phyloP scores from a whole-genome alignment of 2,888 invertebrate species.

The Tetragonisca angustula region DNA sequence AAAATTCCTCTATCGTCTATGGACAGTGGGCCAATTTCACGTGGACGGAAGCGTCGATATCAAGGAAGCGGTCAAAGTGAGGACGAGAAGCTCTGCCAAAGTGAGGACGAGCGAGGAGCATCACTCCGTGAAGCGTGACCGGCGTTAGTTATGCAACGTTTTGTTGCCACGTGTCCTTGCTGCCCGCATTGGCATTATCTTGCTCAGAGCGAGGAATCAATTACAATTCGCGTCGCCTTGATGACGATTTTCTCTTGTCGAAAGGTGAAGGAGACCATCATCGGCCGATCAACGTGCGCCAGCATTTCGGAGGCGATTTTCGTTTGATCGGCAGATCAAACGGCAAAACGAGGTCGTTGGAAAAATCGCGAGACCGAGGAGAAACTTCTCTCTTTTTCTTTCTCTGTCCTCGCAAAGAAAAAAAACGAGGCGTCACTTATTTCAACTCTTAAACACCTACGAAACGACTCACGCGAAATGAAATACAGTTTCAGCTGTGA shows the following conservation, averaged over 20 bases:
- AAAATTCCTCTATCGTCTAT: background rate
- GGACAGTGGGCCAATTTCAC: slow-evolving; percentile 26
- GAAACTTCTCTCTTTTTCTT: slow-evolving; percentile 13
- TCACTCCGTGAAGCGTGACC: slow-evolving; percentile 81
- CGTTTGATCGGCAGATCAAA: slow-evolving; percentile 36
- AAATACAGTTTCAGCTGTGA: slow-evolving; percentile 4
- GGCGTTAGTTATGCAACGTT: slow-evolving; percentile 82
- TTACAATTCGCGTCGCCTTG: slow-evolving; percentile 72
- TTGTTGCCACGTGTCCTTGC: slow-evolving; percentile 80
- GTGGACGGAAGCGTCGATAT: slow-evolving; percentile 56
- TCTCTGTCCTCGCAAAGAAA: background rate
- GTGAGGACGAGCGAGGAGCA: slow-evolving; percentile 70
- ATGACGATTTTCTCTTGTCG: slow-evolving; percentile 56
- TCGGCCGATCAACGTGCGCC: slow-evolving; percentile 61
- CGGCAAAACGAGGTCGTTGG: slow-evolving; percentile 33
- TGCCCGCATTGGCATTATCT: slow-evolving; percentile 78
- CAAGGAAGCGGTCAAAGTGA: slow-evolving; percentile 44
- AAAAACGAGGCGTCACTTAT: background rate
- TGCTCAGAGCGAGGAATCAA: slow-evolving; percentile 76
- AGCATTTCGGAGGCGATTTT: slow-evolving; percentile 56
- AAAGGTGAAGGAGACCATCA: slow-evolving; percentile 67
- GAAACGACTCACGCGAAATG: slow-evolving; percentile 17
- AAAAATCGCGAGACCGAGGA: slow-evolving; percentile 42
- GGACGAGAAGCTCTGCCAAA: slow-evolving; percentile 46
- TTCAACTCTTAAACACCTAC: background rate